phyloP scores from a whole-genome alignment of 2,888 invertebrate species.

The Sminthurinus aureus region DNA sequence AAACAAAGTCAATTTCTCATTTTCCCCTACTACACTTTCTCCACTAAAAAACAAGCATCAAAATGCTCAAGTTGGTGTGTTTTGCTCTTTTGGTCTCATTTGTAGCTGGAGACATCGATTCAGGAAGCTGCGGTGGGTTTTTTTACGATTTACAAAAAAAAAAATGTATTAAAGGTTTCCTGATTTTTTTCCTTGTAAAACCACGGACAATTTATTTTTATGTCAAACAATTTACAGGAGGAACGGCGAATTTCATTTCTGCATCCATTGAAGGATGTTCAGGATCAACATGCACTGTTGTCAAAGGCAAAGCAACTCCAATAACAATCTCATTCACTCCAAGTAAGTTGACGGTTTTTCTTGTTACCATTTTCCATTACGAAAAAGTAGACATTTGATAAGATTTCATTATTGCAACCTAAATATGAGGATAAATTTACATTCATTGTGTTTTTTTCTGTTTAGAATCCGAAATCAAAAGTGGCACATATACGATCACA shows the following conservation, averaged over 20 bases:
- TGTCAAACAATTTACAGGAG: not conserved
- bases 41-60: not conserved
- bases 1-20: too few relatives aligned
- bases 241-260: not conserved
- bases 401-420: too few relatives aligned
- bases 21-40: too few relatives aligned
- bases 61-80: constrained; percentile 26
- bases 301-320: not conserved
- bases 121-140: not conserved
- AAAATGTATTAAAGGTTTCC: not conserved
- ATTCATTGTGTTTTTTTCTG: not conserved
- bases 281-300: not conserved
- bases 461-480: not conserved
- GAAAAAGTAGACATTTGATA: too few relatives aligned
- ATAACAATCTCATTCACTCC: not conserved
- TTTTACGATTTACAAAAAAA: not conserved
- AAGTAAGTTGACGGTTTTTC: constrained; percentile 3
- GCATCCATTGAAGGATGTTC: constrained; percentile 20
- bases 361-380: too few relatives aligned
- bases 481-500: constrained; percentile 4
- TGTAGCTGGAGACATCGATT: not conserved
- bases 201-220: not conserved
- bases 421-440: not conserved
- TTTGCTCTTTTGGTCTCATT: constrained; percentile 21
- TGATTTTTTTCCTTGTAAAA: not conserved